Base-by-base conservation (phyloP, 2,113 vertebrate genomes). In the Salminus brasiliensis region DNA sequence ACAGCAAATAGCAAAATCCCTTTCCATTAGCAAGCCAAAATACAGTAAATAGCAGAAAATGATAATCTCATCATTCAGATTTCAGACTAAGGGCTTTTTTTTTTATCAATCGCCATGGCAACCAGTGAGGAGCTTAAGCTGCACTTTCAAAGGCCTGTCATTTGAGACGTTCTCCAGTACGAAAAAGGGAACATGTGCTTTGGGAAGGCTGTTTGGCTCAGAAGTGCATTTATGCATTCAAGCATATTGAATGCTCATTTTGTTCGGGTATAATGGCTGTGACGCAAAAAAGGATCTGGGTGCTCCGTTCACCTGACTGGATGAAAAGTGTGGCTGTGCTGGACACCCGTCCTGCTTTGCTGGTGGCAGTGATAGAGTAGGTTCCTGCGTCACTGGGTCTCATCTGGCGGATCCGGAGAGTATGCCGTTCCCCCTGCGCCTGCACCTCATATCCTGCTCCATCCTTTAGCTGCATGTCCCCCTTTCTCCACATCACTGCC, bases 401-500 rank as follows among this genome's bases (percentile, higher is more conserved):
- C 74, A 93, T 92, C 27, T 92, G 93, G 69, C 91, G 89, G 60
- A 98, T 92, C 81, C 93, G 83, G 88, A 98, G 90, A 0, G 94
- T 95, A 82, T 97, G 95, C 2, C 88, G 88, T 81, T 94, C 91
- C 0, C 95, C 95, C 80, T 97, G 95, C 0, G 90, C 89, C 68
- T 92, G 93, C 65, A 97, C 88, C 67, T 90, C 89, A 9, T 91
- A 90, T 29, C 88, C 82, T 1, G 89, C 73, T 7, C 93, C 92
- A 59, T 85, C 93, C 67, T 60, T 80, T 25, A 97, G 86, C 10
- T 79, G 63, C 2, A 89, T 81, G 9, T 94, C 92, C 25, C 95
- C 94, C 86, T 94, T 96, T 77, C 89, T 92, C 96, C 97, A 97
- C 62, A 92, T 92, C 81, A 97, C 96, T 91, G 87, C n/a, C n/a